Evolutionary conservation across 2,797 vertebrate genomes (phyloP).

Genomic region (Clarias fuscus): DNA sequence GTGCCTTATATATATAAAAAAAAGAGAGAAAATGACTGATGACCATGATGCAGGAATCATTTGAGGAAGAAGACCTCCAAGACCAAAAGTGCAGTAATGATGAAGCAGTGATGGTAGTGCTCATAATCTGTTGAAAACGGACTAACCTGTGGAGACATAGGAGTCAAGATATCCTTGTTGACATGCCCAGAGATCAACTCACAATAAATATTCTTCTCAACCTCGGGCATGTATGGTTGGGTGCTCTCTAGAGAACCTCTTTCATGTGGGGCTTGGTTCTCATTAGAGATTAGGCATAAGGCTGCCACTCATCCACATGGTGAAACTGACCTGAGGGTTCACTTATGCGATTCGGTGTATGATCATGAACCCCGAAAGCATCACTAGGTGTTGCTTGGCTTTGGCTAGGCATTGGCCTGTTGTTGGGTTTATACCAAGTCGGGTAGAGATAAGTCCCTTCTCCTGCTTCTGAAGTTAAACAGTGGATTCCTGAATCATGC

Average conservation of each 20-base stretch:
- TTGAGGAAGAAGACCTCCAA: conserved; percentile 14
- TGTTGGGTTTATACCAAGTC: not conserved
- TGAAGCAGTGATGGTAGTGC: not conserved
- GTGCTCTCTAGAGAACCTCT: conserved; percentile 23
- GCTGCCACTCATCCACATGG: conserved; percentile 16
- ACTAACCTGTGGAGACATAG: conserved; percentile 64
- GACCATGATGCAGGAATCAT: conserved; percentile 50
- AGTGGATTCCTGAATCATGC: conserved; percentile 46
- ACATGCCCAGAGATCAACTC: not conserved
- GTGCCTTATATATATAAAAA: not conserved
- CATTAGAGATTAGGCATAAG: not conserved
- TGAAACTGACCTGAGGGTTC: conserved; percentile 26
- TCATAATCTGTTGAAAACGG: conserved; percentile 47
- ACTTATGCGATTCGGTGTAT: not conserved
- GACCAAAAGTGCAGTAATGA: not conserved
- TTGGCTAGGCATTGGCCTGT: conserved; percentile 26
- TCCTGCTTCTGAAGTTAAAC: conserved; percentile 21
- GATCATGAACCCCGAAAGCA: not conserved
- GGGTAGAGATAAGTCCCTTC: conserved; percentile 28
- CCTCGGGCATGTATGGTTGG: not conserved
- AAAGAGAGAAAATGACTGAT: conserved; percentile 39
- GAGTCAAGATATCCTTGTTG: conserved; percentile 13
- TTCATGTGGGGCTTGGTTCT: conserved; percentile 8
- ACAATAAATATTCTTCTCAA: conserved; percentile 15
- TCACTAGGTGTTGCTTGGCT: conserved; percentile 17